These are phyloP conservation scores for Apteryx owenii DNA, from an alignment of 2,113 vertebrate genomes.

Conservation along the genomic window DNA sequence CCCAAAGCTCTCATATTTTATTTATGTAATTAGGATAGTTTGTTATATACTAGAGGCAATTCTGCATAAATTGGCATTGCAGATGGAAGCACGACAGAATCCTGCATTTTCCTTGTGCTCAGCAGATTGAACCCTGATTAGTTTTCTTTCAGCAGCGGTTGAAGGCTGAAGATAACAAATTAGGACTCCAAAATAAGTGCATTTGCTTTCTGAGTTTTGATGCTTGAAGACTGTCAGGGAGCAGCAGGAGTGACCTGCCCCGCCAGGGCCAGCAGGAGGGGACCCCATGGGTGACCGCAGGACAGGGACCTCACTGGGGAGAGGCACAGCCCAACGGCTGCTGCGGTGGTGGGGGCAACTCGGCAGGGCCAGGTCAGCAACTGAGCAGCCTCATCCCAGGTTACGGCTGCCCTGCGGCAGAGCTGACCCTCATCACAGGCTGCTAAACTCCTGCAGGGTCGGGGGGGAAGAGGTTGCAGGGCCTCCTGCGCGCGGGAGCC, in stretches of 20 bases:
- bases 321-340: background rate
- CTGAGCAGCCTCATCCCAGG: too few species aligned
- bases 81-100: background rate
- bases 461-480: too few species aligned
- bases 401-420: too few species aligned
- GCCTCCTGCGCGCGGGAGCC: background rate
- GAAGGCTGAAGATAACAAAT: background rate
- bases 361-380: background rate
- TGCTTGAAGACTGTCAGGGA: background rate
- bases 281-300: background rate
- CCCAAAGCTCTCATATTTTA: background rate
- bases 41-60: background rate
- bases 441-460: too few species aligned
- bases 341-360: background rate
- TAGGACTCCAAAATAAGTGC: background rate
- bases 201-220: background rate
- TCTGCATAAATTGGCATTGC: background rate
- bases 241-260: background rate
- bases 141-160: background rate
- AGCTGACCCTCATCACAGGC: background rate
- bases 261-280: rapidly evolving
- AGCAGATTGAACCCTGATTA: background rate
- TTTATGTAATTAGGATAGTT: background rate
- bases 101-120: background rate
- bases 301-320: background rate